phyloP scores from a whole-genome alignment of 2,888 invertebrate species.

The Drosophila pseudotakahashii region DNA sequence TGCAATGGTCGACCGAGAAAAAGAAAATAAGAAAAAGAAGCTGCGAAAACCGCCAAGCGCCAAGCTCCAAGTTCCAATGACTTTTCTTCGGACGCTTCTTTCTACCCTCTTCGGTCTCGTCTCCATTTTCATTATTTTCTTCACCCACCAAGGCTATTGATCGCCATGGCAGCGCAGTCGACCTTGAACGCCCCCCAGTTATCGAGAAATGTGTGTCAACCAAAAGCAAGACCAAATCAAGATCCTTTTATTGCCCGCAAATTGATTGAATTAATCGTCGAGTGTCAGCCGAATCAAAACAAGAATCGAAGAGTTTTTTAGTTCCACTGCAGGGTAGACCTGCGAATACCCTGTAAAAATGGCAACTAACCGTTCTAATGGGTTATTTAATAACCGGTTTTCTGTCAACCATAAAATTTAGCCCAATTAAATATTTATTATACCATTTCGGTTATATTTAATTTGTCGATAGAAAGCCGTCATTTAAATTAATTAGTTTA shows the following conservation, averaged over 20 bases:
- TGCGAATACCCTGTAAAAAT: neutral
- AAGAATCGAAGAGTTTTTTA: neutral
- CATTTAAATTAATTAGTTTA: neutral
- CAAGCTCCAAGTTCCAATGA: slow-evolving; percentile 21
- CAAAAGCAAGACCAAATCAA: neutral
- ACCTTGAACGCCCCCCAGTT: slow-evolving; percentile 34
- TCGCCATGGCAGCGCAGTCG: slow-evolving; percentile 14
- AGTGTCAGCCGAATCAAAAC: slow-evolving; percentile 22
- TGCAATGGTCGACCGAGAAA: slow-evolving; percentile 18
- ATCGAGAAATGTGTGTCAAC: slow-evolving; percentile 37
- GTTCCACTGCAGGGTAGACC: neutral
- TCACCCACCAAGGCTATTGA: slow-evolving; percentile 21
- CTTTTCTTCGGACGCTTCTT: slow-evolving; percentile 4
- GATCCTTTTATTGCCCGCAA: slow-evolving; percentile 63
- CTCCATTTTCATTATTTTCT: neutral
- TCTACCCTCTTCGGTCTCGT: neutral
- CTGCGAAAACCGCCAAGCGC: slow-evolving; percentile 13
- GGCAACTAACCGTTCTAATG: neutral
- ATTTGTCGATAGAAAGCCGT: neutral
- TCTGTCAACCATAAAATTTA: neutral
- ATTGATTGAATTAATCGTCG: slow-evolving; percentile 64
- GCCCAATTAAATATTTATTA: neutral
- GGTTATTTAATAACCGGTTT: neutral
- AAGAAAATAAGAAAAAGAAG: slow-evolving; percentile 1
- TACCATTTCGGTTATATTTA: neutral